Conservation (phyloP, 2,113 vertebrate genomes). For the Argyrosomus japonicus region DNA sequence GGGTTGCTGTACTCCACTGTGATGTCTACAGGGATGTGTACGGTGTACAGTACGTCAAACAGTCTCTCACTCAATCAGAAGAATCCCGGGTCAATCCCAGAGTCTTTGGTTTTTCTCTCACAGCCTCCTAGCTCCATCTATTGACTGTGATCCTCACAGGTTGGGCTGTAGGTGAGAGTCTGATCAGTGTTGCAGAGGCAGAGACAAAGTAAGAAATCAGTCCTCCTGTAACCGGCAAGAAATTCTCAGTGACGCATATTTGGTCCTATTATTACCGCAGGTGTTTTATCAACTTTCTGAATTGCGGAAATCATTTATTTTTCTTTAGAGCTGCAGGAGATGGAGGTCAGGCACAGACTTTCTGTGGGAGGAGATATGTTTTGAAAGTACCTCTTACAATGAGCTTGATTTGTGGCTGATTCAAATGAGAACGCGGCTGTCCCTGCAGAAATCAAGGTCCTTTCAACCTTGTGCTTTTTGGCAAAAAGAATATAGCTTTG, state of each 20-base stretch:
- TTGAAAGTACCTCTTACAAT: neutral
- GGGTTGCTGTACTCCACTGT: neutral
- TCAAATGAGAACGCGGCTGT: neutral
- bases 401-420: neutral
- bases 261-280: neutral
- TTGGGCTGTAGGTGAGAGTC: neutral
- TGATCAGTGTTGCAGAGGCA: neutral
- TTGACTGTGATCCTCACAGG: slow-evolving; percentile 24
- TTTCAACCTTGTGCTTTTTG: neutral
- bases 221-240: neutral
- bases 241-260: neutral
- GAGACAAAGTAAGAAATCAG: neutral
- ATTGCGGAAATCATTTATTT: neutral
- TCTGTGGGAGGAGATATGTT: neutral
- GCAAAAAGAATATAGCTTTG: neutral
- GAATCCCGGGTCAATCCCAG: neutral
- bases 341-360: neutral
- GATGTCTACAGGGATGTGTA: slow-evolving; percentile 2
- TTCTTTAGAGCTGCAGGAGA: neutral
- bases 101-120: slow-evolving; percentile 10
- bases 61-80: slow-evolving; percentile 35
- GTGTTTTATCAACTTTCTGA: neutral
- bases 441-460: neutral
- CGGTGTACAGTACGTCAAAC: slow-evolving; percentile 19
- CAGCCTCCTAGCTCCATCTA: slow-evolving; percentile 45